Conservation (phyloP, 2,797 vertebrate species). For the Microhierax caerulescens region DNA sequence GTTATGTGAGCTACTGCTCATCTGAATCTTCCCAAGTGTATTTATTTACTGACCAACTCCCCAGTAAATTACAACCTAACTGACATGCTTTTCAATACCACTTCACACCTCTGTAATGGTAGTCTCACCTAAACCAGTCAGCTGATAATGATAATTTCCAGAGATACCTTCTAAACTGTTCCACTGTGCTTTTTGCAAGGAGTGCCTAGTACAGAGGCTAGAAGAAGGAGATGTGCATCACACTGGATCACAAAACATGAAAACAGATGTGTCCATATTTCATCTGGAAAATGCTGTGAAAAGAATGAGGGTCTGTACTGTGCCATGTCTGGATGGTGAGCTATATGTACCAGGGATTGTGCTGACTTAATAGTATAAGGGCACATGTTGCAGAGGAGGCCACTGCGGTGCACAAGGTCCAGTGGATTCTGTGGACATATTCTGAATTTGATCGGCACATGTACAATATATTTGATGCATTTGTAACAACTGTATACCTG, state of each 20-base stretch:
- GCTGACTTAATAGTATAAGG: background rate
- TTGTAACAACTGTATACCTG: background rate
- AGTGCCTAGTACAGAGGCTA: background rate
- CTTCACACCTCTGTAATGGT: background rate
- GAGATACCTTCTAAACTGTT: background rate
- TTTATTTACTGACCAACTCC: background rate
- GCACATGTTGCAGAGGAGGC: background rate
- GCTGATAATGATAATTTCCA: background rate
- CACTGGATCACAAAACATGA: background rate
- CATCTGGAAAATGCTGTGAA: background rate
- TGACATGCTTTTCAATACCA: background rate
- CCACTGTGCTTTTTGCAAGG: background rate
- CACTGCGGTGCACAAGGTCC: background rate
- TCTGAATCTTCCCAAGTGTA: background rate
- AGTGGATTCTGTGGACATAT: background rate
- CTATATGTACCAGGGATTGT: background rate
- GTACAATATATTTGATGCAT: background rate
- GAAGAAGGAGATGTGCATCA: background rate
- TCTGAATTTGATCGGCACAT: background rate
- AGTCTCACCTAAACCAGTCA: background rate
- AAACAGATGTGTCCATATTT: background rate
- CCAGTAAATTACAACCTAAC: background rate
- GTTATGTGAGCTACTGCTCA: background rate
- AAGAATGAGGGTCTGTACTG: background rate
- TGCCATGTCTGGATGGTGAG: background rate